These are phyloP conservation scores for Drosophila putrida DNA, from an alignment of 2,888 invertebrate genomes.

Conservation along the genomic window DNA sequence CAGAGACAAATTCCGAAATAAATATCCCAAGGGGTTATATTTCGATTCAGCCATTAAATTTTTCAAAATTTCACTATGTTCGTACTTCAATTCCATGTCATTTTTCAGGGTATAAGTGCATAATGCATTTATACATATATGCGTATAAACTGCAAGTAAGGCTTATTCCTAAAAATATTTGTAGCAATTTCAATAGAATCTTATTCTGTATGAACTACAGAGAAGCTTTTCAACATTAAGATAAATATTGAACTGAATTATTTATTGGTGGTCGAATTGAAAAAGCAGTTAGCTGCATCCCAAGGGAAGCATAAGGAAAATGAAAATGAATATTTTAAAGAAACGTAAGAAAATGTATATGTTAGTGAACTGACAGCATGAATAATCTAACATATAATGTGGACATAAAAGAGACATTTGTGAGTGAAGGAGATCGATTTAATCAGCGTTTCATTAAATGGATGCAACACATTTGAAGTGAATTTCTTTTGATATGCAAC, in stretches of 20 bases:
- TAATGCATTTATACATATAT: too few relatives aligned
- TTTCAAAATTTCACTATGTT: too few relatives aligned
- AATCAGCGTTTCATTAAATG: conserved; percentile 22
- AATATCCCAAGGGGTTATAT: too few relatives aligned
- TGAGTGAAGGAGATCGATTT: conserved; percentile 37
- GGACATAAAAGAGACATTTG: conserved; percentile 2
- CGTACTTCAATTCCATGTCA: too few relatives aligned
- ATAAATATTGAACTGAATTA: conserved; percentile 2
- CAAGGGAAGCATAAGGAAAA: background rate
- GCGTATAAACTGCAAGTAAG: too few relatives aligned
- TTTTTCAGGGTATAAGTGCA: too few relatives aligned
- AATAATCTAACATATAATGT: conserved; percentile 11
- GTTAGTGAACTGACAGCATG: conserved; percentile 7
- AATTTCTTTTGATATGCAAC: conserved; percentile 20
- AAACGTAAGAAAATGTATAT: background rate
- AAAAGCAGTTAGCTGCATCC: conserved; percentile 2
- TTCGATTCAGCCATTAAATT: too few relatives aligned
- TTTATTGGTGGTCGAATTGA: background rate
- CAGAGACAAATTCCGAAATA: too few relatives aligned
- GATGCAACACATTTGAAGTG: conserved; percentile 23
- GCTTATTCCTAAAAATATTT: too few relatives aligned
- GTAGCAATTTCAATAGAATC: too few relatives aligned
- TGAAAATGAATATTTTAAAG: background rate
- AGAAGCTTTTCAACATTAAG: background rate
- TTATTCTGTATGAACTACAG: too few relatives aligned